Evolutionary conservation across 2,797 vertebrate genomes (phyloP).

Genomic region (Limosa lapponica): DNA sequence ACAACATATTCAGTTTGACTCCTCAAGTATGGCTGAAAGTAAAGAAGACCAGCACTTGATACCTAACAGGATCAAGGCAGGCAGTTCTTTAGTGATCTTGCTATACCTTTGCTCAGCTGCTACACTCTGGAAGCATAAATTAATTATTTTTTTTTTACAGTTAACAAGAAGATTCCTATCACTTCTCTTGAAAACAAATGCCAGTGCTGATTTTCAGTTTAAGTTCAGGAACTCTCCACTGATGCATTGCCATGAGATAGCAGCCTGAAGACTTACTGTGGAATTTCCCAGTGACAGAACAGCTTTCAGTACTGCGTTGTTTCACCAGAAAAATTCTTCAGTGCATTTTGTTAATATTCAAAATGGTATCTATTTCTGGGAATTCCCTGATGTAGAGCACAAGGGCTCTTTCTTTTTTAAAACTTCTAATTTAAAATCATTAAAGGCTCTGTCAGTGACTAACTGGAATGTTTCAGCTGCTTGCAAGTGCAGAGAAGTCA

Average conservation of each 20-base stretch:
- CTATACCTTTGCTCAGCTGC: neutral
- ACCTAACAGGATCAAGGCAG: neutral
- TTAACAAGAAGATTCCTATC: neutral
- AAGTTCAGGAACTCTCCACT: neutral
- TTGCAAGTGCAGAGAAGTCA: neutral
- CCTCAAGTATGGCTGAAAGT: neutral
- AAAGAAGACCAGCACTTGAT: neutral
- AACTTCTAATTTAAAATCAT: neutral
- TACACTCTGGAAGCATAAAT: neutral
- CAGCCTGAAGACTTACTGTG: neutral
- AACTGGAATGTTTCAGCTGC: conserved; percentile 3
- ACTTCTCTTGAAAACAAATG: neutral
- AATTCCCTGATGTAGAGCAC: conserved; percentile 3
- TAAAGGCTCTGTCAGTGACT: neutral
- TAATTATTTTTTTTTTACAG: neutral
- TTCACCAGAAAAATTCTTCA: neutral
- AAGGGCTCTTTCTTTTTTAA: conserved; percentile 15
- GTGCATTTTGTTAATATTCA: neutral
- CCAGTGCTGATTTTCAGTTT: conserved; percentile 14
- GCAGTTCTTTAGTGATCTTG: neutral
- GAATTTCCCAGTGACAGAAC: conserved; percentile 25
- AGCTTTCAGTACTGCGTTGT: neutral
- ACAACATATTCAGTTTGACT: neutral
- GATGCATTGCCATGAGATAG: neutral
- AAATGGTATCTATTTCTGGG: conserved; percentile 2